Evolutionary conservation across 1,140 invertebrate species (phyloP).

Genomic region (Penaeus vannamei): DNA sequence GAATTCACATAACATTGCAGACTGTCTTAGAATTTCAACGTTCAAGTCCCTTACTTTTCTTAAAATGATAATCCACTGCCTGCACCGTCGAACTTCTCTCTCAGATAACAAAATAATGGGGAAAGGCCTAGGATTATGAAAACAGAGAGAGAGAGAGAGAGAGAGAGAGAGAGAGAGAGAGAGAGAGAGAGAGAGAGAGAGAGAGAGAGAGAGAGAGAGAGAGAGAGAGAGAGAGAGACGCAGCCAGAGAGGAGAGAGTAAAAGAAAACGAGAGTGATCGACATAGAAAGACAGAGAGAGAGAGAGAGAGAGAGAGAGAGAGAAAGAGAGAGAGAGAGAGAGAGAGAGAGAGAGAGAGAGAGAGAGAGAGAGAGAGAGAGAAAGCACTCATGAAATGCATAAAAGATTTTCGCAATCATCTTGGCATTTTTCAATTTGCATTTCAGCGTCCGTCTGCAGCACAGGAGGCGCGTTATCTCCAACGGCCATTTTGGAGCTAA

Average conservation of each 20-base stretch:
- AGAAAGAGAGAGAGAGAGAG: conserved; percentile 13
- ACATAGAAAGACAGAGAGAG: conserved; percentile 29
- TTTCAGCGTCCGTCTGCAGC: too few species aligned
- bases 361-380: conserved; percentile 20
- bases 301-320: neutral
- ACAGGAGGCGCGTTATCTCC: too few species aligned
- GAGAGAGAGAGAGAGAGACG: conserved; percentile 35
- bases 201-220: neutral
- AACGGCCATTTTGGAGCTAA: too few species aligned
- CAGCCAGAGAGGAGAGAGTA: neutral
- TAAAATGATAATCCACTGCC: too few species aligned
- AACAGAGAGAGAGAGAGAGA: too few species aligned
- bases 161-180: conserved; percentile 34
- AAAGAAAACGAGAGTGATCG: conserved; percentile 41
- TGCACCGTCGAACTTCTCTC: too few species aligned
- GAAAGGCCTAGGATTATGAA: too few species aligned
- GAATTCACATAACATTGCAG: too few species aligned
- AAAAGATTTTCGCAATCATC: neutral
- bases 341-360: conserved; percentile 52
- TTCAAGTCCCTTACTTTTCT: too few species aligned
- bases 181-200: conserved; percentile 49
- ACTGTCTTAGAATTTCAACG: too few species aligned
- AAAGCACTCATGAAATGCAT: too few species aligned
- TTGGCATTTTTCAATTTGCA: neutral
- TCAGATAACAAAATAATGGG: too few species aligned